These are phyloP conservation scores for Haliclystus octoradiatus DNA, from an alignment of 30 jellyfish, hydroid and myxozoan species.

Conservation along the genomic window DNA sequence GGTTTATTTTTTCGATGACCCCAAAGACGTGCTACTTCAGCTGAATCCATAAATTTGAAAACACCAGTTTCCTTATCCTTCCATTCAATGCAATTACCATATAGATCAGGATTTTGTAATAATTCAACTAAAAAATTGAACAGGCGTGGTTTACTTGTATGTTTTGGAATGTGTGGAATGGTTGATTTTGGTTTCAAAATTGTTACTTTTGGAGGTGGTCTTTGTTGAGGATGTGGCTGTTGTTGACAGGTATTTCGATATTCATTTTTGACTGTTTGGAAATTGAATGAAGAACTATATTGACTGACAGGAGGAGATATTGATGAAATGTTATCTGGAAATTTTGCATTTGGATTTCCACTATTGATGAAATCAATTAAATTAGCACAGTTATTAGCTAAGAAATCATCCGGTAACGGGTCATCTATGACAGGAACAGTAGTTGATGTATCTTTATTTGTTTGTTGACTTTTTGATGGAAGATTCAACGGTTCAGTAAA, in stretches of 20 bases:
- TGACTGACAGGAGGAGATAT: neutral
- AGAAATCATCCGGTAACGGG: neutral
- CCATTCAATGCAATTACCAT: constrained; percentile 85
- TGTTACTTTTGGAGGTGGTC: neutral
- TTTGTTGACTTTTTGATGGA: neutral
- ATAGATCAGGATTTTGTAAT: constrained; percentile 44
- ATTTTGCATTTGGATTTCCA: neutral
- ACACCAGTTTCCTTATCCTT: constrained; percentile 43
- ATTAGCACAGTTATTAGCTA: neutral
- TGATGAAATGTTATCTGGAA: neutral
- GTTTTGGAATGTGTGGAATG: neutral
- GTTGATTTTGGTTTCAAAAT: neutral
- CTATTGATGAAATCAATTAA: neutral
- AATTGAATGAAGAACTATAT: neutral
- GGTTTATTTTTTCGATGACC: constrained; percentile 88
- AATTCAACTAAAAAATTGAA: constrained; percentile 50
- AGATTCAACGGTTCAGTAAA: neutral
- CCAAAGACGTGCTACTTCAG: constrained; percentile 86
- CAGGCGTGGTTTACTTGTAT: constrained; percentile 59
- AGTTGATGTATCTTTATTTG: neutral
- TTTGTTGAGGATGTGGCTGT: neutral
- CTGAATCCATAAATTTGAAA: constrained; percentile 72
- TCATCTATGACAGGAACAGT: neutral
- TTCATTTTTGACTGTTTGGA: neutral
- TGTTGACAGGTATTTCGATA: no score